A percentile compares a stretch with the other conserved stretches of the same genome.
These are phyloP conservation scores for Xerus rutilus DNA, from an alignment of 2,797 vertebrate genomes.

Conservation along the genomic window DNA sequence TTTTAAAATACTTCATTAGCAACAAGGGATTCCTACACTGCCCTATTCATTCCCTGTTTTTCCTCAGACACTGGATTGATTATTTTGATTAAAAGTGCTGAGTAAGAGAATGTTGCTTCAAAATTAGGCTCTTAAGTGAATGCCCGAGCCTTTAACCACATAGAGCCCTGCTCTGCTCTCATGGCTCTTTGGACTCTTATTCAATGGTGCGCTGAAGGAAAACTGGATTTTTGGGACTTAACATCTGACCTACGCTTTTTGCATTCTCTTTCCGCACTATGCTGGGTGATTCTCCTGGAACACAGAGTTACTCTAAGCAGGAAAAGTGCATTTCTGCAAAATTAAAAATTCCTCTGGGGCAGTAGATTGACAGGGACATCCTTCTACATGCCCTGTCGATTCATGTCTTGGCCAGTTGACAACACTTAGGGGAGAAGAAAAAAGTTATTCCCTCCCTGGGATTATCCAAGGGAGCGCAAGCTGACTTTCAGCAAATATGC, in stretches of 20 bases:
- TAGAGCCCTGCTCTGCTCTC: background rate
- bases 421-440: background rate
- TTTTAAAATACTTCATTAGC: slow-evolving; percentile 65
- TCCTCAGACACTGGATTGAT: slow-evolving; percentile 65
- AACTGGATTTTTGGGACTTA: background rate
- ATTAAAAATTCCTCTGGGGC: background rate
- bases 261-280: background rate
- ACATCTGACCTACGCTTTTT: background rate
- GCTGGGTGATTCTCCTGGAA: background rate
- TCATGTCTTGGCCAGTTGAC: background rate
- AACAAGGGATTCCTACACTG: slow-evolving; percentile 43
- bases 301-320: background rate
- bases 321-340: background rate
- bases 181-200: background rate
- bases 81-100: slow-evolving; percentile 73
- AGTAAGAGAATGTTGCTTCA: slow-evolving; percentile 71
- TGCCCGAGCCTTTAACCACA: background rate
- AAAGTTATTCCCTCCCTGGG: background rate
- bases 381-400: background rate
- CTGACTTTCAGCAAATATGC: background rate
- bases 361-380: background rate
- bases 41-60: slow-evolving; percentile 72
- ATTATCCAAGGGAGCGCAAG: background rate
- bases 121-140: slow-evolving; percentile 44
- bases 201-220: background rate